These are phyloP conservation scores for Eulemur albifrons DNA, from an alignment of 2,797 vertebrate genomes.

Conservation along the genomic window DNA sequence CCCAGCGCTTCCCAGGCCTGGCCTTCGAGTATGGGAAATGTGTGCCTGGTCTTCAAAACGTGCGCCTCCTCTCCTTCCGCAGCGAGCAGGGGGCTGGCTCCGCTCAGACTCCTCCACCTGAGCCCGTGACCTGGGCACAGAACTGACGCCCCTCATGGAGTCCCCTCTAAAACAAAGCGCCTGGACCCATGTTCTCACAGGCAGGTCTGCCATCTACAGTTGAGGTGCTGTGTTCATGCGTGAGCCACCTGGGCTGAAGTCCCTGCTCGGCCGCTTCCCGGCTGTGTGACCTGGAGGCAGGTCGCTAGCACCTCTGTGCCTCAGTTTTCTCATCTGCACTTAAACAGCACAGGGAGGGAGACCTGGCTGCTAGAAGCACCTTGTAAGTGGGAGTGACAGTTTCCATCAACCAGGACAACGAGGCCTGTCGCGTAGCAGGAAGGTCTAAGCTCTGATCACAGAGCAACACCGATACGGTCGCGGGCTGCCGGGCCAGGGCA, in stretches of 20 bases:
- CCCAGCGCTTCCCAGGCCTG: neutral
- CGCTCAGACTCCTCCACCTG: neutral
- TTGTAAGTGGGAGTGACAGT: accelerated
- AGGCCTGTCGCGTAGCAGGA: neutral
- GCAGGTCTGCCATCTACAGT: neutral
- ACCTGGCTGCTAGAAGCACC: neutral
- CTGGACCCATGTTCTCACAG: neutral
- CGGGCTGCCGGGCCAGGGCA: neutral
- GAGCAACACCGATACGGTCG: accelerated
- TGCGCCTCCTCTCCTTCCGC: neutral
- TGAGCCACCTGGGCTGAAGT: neutral
- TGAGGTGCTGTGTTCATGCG: accelerated
- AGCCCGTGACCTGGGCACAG: neutral
- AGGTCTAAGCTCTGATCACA: neutral
- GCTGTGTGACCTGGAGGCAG: neutral
- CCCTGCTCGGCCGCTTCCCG: neutral
- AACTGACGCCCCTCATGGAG: neutral
- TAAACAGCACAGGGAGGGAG: neutral
- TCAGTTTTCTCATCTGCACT: neutral
- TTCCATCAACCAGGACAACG: neutral
- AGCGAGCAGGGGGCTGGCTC: neutral
- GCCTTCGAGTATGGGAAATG: neutral
- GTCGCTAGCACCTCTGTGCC: neutral
- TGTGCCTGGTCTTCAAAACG: neutral
- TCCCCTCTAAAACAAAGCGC: neutral